phyloP scores from a whole-genome alignment of 1,140 invertebrate species.

The Pararge aegeria region DNA sequence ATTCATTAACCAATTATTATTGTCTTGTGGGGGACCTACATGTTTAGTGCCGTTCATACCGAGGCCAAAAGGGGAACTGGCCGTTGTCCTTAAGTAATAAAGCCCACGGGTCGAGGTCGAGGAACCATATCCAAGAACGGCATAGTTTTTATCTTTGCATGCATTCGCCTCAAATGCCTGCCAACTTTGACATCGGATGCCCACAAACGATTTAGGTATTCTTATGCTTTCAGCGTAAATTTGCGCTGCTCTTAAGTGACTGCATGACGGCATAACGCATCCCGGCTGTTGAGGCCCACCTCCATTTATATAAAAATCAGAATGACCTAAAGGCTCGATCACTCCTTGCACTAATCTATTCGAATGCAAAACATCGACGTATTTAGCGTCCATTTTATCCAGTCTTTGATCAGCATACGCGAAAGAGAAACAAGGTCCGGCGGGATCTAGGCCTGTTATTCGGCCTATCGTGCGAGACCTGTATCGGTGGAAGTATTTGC shows the following conservation, averaged over 20 bases:
- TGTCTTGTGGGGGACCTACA: constrained; percentile 7
- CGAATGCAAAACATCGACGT: constrained; percentile 84
- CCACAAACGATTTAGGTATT: constrained; percentile 77
- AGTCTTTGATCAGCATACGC: constrained; percentile 76
- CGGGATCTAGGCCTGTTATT: constrained; percentile 81
- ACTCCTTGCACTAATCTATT: constrained; percentile 82
- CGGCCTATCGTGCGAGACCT: constrained; percentile 57
- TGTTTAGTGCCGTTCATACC: constrained; percentile 61
- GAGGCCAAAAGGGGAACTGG: constrained; percentile 76
- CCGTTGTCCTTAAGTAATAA: constrained; percentile 80
- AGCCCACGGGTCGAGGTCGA: constrained; percentile 70
- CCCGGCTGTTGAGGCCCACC: constrained; percentile 83
- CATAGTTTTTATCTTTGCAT: constrained; percentile 60
- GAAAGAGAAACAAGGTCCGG: constrained; percentile 77
- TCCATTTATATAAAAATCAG: constrained; percentile 85
- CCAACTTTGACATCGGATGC: constrained; percentile 73
- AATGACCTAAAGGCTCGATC: constrained; percentile 80
- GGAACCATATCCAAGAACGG: constrained; percentile 80
- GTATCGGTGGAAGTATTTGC: constrained; percentile 79
- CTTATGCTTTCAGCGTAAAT: constrained; percentile 82
- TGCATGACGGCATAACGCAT: constrained; percentile 82
- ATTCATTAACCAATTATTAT: constrained; percentile 34
- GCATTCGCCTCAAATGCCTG: constrained; percentile 72
- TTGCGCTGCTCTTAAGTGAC: constrained; percentile 81
- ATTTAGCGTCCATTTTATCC: constrained; percentile 81